phyloP scores from a whole-genome alignment of 2,113 vertebrate species.

The Hippocampus abdominalis region DNA sequence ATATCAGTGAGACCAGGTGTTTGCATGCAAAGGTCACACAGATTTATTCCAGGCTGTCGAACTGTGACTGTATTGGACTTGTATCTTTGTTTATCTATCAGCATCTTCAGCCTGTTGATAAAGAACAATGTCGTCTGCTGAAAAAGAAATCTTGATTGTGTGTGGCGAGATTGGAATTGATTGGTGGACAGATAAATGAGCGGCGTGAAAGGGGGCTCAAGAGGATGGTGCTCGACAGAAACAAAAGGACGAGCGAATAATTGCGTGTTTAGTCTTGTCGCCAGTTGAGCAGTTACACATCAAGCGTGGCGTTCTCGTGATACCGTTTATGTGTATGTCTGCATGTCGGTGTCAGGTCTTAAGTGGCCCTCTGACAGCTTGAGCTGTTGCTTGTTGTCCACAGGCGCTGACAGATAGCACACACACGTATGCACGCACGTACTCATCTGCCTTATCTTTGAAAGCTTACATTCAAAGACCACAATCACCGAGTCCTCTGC shows the following conservation, averaged over 20 bases:
- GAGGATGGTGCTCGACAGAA: constrained; percentile 38
- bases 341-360: constrained; percentile 42
- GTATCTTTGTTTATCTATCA: constrained; percentile 4
- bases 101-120: constrained; percentile 1
- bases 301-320: constrained; percentile 40
- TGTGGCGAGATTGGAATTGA: constrained; percentile 22
- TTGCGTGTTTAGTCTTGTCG: constrained; percentile 58
- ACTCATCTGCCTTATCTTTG: constrained; percentile 27
- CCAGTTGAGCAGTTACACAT: constrained; percentile 28
- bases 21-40: background rate
- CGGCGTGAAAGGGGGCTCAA: constrained; percentile 29
- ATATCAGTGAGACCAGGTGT: background rate
- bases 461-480: constrained; percentile 52
- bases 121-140: constrained; percentile 19
- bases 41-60: constrained; percentile 8
- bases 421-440: constrained; percentile 25
- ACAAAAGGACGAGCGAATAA: constrained; percentile 57
- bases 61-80: background rate
- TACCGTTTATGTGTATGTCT: constrained; percentile 19
- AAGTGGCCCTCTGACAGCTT: constrained; percentile 58
- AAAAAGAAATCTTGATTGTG: constrained; percentile 38
- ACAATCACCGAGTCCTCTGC: constrained; percentile 49
- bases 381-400: constrained; percentile 50
- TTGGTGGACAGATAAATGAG: constrained; percentile 44
- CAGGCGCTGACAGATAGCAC: constrained; percentile 47